phyloP scores from a whole-genome alignment of 2,113 vertebrate genomes.

The Apodemus sylvaticus region DNA sequence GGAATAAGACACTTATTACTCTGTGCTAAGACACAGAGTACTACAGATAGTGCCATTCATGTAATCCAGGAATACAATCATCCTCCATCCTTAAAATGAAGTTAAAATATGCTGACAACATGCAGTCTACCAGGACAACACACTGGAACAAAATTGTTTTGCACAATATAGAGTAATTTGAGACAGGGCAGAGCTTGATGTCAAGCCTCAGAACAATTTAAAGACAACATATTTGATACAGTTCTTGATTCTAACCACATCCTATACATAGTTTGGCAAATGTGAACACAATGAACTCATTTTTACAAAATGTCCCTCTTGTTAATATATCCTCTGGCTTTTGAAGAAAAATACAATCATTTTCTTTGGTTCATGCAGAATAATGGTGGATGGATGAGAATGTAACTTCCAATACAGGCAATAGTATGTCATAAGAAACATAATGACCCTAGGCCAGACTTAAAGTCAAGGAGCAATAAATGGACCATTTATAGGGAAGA shows the following conservation, averaged over 20 bases:
- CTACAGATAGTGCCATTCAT: neutral
- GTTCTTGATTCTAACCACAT: neutral
- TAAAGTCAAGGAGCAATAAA: constrained; percentile 70
- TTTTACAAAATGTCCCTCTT: neutral
- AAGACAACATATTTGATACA: neutral
- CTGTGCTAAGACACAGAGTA: neutral
- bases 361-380: constrained; percentile 49
- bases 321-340: neutral
- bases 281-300: constrained; percentile 30
- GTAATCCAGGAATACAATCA: neutral
- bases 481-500: constrained; percentile 64
- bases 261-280: neutral
- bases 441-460: constrained; percentile 61
- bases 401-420: constrained; percentile 36
- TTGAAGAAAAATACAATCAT: neutral
- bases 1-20: neutral
- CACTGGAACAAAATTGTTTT: neutral
- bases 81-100: neutral
- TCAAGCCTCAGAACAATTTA: neutral
- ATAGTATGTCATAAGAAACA: constrained; percentile 73
- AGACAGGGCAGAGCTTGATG: too few species aligned
- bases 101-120: neutral
- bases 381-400: constrained; percentile 31
- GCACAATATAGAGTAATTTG: neutral
- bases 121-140: too few species aligned